phyloP scores from a whole-genome alignment of 2,888 invertebrate genomes.

The Pilophorus perplexus region DNA sequence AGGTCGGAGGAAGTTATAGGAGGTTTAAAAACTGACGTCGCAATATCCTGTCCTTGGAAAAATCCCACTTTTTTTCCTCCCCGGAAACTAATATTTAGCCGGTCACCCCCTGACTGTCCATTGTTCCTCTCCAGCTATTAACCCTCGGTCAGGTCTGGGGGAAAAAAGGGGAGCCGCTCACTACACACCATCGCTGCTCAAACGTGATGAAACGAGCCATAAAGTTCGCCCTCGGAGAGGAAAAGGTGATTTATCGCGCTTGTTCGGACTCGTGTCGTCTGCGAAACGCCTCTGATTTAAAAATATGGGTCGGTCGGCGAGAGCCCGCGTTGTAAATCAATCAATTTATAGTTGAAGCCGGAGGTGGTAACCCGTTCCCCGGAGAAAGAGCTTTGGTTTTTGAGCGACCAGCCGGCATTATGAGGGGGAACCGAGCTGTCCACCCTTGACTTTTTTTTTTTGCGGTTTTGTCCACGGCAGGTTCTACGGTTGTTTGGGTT shows the following conservation, averaged over 20 bases:
- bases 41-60: neutral
- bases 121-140: constrained; percentile 22
- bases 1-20: neutral
- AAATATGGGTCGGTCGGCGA: constrained; percentile 20
- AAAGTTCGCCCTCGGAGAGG: neutral
- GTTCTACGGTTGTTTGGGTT: too few relatives aligned
- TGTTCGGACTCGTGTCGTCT: constrained; percentile 29
- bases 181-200: too few relatives aligned
- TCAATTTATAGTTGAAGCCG: constrained; percentile 22
- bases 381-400: constrained; percentile 12
- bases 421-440: too few relatives aligned
- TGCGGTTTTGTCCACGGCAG: too few relatives aligned
- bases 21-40: neutral
- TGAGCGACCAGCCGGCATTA: too few relatives aligned
- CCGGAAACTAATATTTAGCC: neutral
- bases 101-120: neutral
- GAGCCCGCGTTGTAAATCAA: constrained; percentile 17
- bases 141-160: neutral
- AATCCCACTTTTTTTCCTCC: neutral
- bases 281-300: constrained; percentile 30
- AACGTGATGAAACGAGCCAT: constrained; percentile 29
- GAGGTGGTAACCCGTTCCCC: neutral
- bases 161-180: neutral
- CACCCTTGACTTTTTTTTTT: too few relatives aligned
- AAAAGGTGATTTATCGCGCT: constrained; percentile 26